Evolutionary conservation across 2,113 vertebrate genomes (phyloP), one percentile per base, ranked within the genome.

Genomic region (Scomber scombrus): DNA sequence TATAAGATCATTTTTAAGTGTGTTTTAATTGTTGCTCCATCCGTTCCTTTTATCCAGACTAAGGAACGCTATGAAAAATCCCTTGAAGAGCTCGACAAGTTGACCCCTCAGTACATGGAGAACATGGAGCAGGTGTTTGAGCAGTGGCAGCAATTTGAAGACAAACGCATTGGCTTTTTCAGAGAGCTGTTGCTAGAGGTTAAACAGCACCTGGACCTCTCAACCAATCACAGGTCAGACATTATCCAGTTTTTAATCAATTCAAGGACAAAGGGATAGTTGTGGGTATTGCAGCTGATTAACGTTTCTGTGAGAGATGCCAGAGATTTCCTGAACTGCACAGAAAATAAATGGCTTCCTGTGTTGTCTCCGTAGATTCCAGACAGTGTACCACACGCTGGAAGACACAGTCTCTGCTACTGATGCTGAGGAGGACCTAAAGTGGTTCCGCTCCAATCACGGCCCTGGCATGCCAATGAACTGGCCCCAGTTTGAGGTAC

Each of bases 91-190:
- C 93, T 99, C 7, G 94, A 97, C 88, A 96, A 96, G 90, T 62
- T 94, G 58, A 98, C 96, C 0, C 97, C 97, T 50, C 98, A 98
- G 81, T 99, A 99, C 58, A 98, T 99, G 96, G 98, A 99, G 91
- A 98, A 99, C 92, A 99, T 99, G 98, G 97, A 99, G 91, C 98
- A 98, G 86, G 97, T 98, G 31, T 99, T 99, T 15, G 97, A 99
- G 51, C 97, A 99, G 88, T 98, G 97, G 90, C 98, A 99, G 93
- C 96, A 97, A 93, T 98, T 97, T 74, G 98, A 99, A 86, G 96
- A 98, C 15, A 98, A 97, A 77, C 95, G 97, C 5, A 93, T 99
- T 56, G 45, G 90, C 78, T 99, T 99, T 93, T 98, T 99, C 82
- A 95, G 91, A 67, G 98, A 98, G 66, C 92, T 99, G 8, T 88